Evolutionary conservation across 2,797 vertebrate genomes (phyloP).

Genomic region (Pipistrellus kuhlii): DNA sequence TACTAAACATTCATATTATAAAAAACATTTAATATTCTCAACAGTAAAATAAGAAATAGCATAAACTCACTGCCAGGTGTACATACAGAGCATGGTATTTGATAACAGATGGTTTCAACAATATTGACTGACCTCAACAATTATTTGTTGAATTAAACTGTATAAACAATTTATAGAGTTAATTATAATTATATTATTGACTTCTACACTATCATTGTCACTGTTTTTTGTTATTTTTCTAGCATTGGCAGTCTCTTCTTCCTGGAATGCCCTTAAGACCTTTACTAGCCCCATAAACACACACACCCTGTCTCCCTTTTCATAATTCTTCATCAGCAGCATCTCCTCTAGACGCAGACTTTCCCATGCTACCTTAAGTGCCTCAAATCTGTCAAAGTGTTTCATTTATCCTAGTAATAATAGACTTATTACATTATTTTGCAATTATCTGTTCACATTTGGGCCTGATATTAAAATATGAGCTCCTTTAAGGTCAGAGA

Average conservation of each 20-base stretch:
- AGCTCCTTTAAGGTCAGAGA: background rate
- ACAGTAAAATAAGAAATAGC: background rate
- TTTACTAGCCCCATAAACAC: background rate
- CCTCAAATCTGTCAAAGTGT: background rate
- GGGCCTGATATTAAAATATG: background rate
- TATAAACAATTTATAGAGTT: background rate
- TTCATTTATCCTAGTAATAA: background rate
- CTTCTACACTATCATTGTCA: background rate
- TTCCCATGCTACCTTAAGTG: background rate
- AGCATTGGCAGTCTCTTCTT: background rate
- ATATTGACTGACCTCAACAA: background rate
- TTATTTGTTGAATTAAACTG: background rate
- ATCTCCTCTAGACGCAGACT: background rate
- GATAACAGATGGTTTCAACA: background rate
- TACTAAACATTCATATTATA: constrained; percentile 14
- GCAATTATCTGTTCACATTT: background rate
- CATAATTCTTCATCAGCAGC: background rate
- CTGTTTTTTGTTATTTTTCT: background rate
- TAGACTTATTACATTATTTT: background rate
- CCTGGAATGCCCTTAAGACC: background rate
- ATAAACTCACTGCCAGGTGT: background rate
- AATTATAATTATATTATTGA: background rate
- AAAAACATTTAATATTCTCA: constrained; percentile 46
- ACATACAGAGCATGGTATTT: background rate
- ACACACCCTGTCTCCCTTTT: background rate